Conservation (phyloP, 2,888 invertebrate species). For the Chloroclystis v-ata region DNA sequence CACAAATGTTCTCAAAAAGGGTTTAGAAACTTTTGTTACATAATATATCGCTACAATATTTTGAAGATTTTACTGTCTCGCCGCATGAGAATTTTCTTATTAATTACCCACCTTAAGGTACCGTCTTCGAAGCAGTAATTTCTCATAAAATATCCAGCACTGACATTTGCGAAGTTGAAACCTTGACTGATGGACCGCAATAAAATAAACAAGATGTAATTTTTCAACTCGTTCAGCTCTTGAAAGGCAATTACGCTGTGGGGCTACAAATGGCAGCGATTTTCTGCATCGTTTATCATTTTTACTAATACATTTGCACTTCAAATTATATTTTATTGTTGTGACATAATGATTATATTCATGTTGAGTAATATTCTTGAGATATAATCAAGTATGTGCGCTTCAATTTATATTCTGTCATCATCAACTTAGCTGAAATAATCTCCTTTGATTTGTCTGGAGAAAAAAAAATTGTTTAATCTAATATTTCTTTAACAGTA, state of each 20-base stretch:
- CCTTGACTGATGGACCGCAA: slow-evolving; percentile 47
- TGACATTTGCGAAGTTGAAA: slow-evolving; percentile 12
- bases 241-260: slow-evolving; percentile 41
- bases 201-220: slow-evolving; percentile 52
- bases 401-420: too few relatives aligned
- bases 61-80: too few relatives aligned
- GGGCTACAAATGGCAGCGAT: slow-evolving; percentile 42
- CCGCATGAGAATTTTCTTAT: background rate
- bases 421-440: too few relatives aligned
- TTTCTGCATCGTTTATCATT: slow-evolving; percentile 39
- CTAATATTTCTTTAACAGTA: too few relatives aligned
- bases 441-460: too few relatives aligned
- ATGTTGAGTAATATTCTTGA: too few relatives aligned
- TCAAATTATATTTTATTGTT: slow-evolving; percentile 6
- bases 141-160: slow-evolving; percentile 2
- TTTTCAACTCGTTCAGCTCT: slow-evolving; percentile 45
- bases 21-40: background rate
- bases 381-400: too few relatives aligned
- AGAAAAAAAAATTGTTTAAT: too few relatives aligned
- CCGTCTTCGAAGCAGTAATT: too few relatives aligned
- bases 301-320: slow-evolving; percentile 19
- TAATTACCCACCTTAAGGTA: too few relatives aligned
- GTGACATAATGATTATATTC: background rate
- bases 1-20: background rate
- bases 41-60: too few relatives aligned